phyloP scores from a whole-genome alignment of 2,113 vertebrate species.

The Cettia cetti region DNA sequence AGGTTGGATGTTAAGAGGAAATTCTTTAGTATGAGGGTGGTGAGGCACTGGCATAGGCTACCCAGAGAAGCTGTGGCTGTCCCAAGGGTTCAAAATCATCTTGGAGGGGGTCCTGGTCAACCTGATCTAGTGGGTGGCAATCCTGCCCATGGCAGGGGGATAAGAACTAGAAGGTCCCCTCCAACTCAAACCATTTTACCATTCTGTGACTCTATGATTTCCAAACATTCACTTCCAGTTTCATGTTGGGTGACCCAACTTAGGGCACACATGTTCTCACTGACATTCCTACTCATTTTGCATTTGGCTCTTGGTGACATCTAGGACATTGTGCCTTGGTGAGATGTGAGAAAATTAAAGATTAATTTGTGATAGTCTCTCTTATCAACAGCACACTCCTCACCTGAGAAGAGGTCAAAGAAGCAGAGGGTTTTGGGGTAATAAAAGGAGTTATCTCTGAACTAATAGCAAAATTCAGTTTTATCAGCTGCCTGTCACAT shows the following conservation, averaged over 20 bases:
- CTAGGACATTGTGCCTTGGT: neutral
- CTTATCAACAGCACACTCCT: neutral
- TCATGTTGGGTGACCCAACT: neutral
- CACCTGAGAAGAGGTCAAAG: neutral
- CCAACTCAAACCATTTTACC: neutral
- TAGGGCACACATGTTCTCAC: neutral
- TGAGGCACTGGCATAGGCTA: neutral
- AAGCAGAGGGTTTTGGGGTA: neutral
- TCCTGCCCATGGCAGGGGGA: neutral
- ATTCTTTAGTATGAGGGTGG: neutral
- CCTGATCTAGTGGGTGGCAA: neutral
- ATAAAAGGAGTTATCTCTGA: neutral
- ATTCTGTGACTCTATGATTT: neutral
- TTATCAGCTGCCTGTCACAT: neutral
- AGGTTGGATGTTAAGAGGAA: neutral
- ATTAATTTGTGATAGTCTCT: neutral
- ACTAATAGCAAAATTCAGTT: neutral
- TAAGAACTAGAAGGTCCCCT: neutral
- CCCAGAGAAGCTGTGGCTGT: neutral
- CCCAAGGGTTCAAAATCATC: neutral
- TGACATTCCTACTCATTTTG: neutral
- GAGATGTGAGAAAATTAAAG: neutral
- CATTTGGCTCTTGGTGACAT: neutral
- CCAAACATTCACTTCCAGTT: neutral
- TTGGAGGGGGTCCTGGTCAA: neutral